phyloP scores from a whole-genome alignment of 2,797 vertebrate species.

The Sebastiscus tertius region DNA sequence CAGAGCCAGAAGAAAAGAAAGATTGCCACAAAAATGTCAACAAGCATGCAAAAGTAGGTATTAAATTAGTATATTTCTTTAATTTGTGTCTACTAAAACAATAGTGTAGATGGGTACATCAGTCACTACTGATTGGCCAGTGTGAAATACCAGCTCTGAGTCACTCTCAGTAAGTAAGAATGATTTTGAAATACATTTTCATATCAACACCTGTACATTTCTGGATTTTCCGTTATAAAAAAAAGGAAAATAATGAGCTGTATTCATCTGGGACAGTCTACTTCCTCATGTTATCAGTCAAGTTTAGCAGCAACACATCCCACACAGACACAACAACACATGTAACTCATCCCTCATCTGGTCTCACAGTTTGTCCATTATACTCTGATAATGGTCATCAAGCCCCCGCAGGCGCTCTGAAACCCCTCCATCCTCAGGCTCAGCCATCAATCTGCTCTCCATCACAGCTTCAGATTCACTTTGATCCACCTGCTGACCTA shows the following conservation, averaged over 20 bases:
- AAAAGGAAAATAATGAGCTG: not conserved
- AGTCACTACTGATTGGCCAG: not conserved
- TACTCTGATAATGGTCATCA: not conserved
- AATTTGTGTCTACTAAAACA: not conserved
- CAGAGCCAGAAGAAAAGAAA: not conserved
- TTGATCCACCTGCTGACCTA: conserved; percentile 10
- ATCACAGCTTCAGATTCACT: conserved; percentile 7
- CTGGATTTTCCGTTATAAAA: not conserved
- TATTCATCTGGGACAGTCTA: not conserved
- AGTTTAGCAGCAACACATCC: not conserved
- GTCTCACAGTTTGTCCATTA: not conserved
- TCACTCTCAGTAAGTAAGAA: not conserved
- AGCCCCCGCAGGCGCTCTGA: not conserved
- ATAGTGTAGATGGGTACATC: not conserved
- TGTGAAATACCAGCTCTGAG: not conserved
- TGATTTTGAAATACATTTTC: not conserved
- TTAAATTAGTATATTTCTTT: not conserved
- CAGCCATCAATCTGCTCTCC: conserved; percentile 25
- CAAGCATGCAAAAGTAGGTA: not conserved
- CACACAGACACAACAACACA: not conserved
- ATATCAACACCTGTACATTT: not conserved
- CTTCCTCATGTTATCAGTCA: not conserved
- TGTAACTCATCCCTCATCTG: conserved; percentile 16
- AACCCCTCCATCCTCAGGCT: not conserved
- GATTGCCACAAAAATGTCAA: not conserved